phyloP scores from a whole-genome alignment of 2,113 vertebrate species.

The Rhinolophus sinicus region DNA sequence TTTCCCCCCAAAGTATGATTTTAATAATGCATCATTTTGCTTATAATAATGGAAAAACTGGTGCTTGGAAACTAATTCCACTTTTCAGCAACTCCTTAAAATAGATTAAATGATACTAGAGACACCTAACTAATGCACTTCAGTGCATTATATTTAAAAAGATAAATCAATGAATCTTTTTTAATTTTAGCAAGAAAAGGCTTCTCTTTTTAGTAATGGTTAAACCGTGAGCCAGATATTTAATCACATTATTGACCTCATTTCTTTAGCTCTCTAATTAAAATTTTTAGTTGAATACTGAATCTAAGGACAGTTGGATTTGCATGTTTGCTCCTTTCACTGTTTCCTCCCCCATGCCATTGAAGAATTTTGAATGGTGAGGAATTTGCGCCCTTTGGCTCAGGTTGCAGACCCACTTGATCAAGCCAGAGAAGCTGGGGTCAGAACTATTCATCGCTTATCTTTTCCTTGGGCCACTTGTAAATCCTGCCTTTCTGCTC shows the following conservation, averaged over 20 bases:
- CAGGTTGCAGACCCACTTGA: conserved; percentile 88
- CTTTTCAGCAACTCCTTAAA: conserved; percentile 44
- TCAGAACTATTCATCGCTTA: conserved; percentile 84
- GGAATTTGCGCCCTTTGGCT: conserved; percentile 85
- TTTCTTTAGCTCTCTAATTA: conserved; percentile 53
- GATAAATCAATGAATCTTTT: conserved; percentile 22
- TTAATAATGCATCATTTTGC: conserved; percentile 47
- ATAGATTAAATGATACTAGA: conserved; percentile 44
- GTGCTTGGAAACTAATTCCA: conserved; percentile 34
- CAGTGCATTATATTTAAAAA: conserved; percentile 33
- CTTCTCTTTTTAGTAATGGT: neutral
- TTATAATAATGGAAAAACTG: neutral
- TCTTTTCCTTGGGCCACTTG: conserved; percentile 85
- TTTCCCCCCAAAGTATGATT: conserved; percentile 19
- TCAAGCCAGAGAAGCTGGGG: conserved; percentile 79
- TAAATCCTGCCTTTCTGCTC: conserved; percentile 67
- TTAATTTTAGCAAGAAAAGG: neutral
- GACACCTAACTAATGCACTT: neutral
- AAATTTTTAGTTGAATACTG: conserved; percentile 63
- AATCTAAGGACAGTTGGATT: conserved; percentile 43
- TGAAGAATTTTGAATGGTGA: conserved; percentile 83
- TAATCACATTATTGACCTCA: conserved; percentile 13
- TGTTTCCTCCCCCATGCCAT: conserved; percentile 76
- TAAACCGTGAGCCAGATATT: conserved; percentile 10
- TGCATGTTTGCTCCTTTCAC: conserved; percentile 72